phyloP scores from a whole-genome alignment of 2,888 invertebrate genomes.

The Metellina segmentata region DNA sequence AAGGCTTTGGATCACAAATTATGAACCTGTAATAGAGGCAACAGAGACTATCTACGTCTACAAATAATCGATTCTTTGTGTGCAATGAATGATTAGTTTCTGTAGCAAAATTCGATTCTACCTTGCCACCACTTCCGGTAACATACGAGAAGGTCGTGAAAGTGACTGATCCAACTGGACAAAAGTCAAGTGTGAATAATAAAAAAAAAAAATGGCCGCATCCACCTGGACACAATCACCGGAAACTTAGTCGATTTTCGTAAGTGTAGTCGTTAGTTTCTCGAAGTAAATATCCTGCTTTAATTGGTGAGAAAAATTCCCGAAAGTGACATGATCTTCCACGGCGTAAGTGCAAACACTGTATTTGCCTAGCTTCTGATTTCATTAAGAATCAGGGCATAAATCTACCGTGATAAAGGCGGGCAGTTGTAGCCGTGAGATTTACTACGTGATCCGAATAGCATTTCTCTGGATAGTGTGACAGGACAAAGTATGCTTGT shows the following conservation, averaged over 20 bases:
- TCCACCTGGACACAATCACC: conserved; percentile 41
- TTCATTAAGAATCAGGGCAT: conserved; percentile 57
- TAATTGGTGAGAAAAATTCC: conserved; percentile 49
- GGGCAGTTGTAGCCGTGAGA: background rate
- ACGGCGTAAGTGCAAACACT: background rate
- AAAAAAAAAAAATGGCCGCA: background rate
- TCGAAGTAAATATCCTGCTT: background rate
- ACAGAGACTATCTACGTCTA: too few relatives aligned
- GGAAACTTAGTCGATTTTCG: conserved; percentile 58
- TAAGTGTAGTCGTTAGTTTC: conserved; percentile 3
- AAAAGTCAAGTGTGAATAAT: background rate
- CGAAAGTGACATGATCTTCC: background rate
- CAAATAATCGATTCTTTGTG: too few relatives aligned
- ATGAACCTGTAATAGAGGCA: too few relatives aligned
- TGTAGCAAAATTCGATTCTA: background rate
- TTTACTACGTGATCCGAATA: conserved; percentile 33
- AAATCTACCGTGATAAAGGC: conserved; percentile 19
- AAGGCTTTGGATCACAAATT: too few relatives aligned
- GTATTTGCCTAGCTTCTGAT: conserved; percentile 4
- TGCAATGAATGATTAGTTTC: too few relatives aligned
- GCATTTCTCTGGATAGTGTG: background rate
- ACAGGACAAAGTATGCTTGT: background rate
- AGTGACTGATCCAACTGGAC: background rate
- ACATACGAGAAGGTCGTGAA: background rate
- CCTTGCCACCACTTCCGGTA: background rate